Conservation (phyloP, 2,113 vertebrate species). For the Oreotrochilus melanogaster region DNA sequence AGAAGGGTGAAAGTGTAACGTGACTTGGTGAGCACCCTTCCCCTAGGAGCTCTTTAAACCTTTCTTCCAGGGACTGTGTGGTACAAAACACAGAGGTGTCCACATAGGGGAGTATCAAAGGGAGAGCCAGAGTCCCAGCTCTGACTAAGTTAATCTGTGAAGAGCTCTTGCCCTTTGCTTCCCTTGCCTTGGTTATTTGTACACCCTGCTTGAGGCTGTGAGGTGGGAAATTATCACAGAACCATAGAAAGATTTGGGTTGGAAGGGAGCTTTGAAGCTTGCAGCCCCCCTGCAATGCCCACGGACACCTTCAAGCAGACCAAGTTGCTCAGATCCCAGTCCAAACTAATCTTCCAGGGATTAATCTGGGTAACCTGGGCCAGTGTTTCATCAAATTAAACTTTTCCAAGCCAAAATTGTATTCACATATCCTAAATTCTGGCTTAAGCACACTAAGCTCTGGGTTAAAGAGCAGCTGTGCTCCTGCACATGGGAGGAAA, state of each 20-base stretch:
- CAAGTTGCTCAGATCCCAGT: no score
- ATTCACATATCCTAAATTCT: background rate
- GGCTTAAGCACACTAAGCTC: accelerated
- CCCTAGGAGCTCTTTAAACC: background rate
- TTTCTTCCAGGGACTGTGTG: background rate
- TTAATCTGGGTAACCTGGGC: no score
- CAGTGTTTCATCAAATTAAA: background rate
- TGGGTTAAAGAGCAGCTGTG: background rate
- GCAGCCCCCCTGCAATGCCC: no score
- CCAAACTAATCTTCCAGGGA: no score
- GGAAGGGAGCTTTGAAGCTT: no score
- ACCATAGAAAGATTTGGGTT: no score
- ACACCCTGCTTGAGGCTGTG: background rate
- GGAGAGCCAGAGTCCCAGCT: accelerated
- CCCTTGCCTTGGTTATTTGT: background rate
- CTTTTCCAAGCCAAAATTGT: background rate
- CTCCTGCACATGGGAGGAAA: background rate
- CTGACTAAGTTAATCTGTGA: background rate
- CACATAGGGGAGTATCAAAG: background rate
- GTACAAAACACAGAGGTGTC: background rate
- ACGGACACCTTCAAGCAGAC: no score
- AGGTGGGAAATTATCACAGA: background rate
- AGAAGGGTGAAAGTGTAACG: conserved; percentile 30
- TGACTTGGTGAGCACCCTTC: background rate
- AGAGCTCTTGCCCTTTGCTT: background rate